Percentiles rank a stretch among this genome's conserved stretches.
Conservation (phyloP, 2,113 vertebrate genomes). For the Taurulus bubalis region DNA sequence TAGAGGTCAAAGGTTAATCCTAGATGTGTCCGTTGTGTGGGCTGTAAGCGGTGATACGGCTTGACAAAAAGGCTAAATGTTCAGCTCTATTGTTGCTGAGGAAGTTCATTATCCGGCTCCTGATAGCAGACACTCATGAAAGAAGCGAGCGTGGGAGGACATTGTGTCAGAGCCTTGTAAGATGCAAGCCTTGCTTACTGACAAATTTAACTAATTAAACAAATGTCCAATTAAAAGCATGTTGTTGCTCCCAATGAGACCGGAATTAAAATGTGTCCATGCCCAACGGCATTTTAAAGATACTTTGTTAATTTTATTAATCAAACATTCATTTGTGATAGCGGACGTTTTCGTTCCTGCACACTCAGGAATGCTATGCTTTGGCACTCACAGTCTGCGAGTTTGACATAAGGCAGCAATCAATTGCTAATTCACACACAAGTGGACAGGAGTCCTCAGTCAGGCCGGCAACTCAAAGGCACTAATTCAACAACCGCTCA, state of each 20-base stretch:
- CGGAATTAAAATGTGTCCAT: slow-evolving; percentile 41
- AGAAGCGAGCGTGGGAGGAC: slow-evolving; percentile 64
- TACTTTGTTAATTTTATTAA: slow-evolving; percentile 43
- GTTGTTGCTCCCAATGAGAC: slow-evolving; percentile 44
- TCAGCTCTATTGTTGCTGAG: slow-evolving; percentile 36
- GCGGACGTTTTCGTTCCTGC: slow-evolving; percentile 6
- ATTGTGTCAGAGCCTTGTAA: slow-evolving; percentile 51
- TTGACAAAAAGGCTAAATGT: slow-evolving; percentile 38
- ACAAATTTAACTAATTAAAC: slow-evolving; percentile 62
- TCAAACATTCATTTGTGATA: slow-evolving; percentile 64
- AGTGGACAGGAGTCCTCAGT: slow-evolving; percentile 75
- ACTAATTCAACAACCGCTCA: slow-evolving; percentile 80
- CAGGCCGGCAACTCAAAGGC: slow-evolving; percentile 74
- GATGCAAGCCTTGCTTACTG: slow-evolving; percentile 37
- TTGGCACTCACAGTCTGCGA: slow-evolving; percentile 61
- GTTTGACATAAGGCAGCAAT: slow-evolving; percentile 74
- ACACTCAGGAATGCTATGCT: slow-evolving; percentile 63
- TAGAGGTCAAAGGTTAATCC: slow-evolving; percentile 13
- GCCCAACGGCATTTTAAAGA: slow-evolving; percentile 32
- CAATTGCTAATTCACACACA: slow-evolving; percentile 81
- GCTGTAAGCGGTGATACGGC: slow-evolving; percentile 7
- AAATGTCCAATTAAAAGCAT: slow-evolving; percentile 59
- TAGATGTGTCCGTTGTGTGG: slow-evolving; percentile 3
- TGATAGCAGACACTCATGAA: slow-evolving; percentile 54
- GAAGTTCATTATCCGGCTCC: slow-evolving; percentile 60